Base-by-base conservation (phyloP, 1,140 invertebrate species). In the Drosophila azteca region DNA sequence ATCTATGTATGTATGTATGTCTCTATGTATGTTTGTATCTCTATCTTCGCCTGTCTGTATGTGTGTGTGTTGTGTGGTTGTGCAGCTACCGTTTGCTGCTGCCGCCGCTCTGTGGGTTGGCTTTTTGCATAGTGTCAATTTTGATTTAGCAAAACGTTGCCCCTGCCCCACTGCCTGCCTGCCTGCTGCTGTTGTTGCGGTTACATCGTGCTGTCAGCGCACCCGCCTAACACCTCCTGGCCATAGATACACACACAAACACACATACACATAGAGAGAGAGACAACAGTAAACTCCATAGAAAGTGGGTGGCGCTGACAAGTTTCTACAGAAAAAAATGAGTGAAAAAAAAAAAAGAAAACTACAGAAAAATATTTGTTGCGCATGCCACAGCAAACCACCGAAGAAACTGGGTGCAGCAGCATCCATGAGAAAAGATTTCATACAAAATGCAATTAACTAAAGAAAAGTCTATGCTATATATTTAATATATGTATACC, bases 51-150 rank as follows among this genome's bases (percentile, higher is more conserved):
- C 24, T 15, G 2, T 41, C 13, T 39, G 3, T 66, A 43, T 31
- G 61, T 50, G 24, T n/a, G 11, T 71, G 43, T 55, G 53, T 53
- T 55, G 53, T 53, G 63, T 70, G 61, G 57, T 54, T 43, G 41
- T 62, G 59, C 29, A 46, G 82, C 81, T 82, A 85, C 82, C 66
- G 82, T 87, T 77, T 85, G 67, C 67, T 65, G 70, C 72, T 75
- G 83, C 66, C 69, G 80, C 61, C 62, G 64, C 71, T 69, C 73
- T 64, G 81, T 85, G 81, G 82, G 81, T 75, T 85, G 73, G 61
- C 77, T 81, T 85, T 84, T 85, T 85, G 82, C 81, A 85, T 85
- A 81, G 77, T 85, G 81, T 85, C 82, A 85, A 85, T 87, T 83
- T 83, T 83, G 79, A 82, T 82, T 82, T 83, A 82, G 79, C 79